phyloP scores from a whole-genome alignment of 2,113 vertebrate genomes.

The Sterrhoptilus dennistouni region DNA sequence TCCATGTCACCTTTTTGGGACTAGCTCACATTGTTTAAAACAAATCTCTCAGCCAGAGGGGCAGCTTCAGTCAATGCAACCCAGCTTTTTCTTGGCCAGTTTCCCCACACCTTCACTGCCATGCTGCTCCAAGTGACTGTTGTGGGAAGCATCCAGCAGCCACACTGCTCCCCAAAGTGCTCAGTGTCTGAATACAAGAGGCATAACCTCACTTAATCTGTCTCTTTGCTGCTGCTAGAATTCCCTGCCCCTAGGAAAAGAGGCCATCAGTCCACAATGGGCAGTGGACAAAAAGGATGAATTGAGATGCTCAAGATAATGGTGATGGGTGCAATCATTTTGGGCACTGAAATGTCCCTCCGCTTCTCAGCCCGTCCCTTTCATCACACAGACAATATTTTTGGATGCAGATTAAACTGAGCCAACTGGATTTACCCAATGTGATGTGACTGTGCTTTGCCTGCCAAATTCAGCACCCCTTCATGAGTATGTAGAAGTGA shows the following conservation, averaged over 20 bases:
- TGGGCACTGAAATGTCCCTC: not conserved
- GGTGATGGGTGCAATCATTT: not conserved
- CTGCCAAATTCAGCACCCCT: constrained; percentile 36
- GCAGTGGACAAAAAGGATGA: not conserved
- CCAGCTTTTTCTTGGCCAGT: not conserved
- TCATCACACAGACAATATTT: constrained; percentile 10
- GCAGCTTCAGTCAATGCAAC: not conserved
- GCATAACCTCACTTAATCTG: not conserved
- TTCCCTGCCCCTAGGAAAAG: not conserved
- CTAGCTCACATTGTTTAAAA: not conserved
- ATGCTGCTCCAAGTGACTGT: not conserved
- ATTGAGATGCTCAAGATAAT: not conserved
- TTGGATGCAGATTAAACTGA: constrained; percentile 36
- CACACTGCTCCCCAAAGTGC: not conserved
- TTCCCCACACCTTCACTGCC: not conserved
- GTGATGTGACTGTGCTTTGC: constrained; percentile 16
- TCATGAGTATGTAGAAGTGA: not conserved
- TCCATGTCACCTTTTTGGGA: not conserved
- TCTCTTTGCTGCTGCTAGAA: not conserved
- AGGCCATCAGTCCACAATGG: not conserved
- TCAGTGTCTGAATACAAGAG: not conserved
- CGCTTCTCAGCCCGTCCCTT: not conserved
- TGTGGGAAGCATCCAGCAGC: not conserved
- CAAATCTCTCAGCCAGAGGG: not conserved
- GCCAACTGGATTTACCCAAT: constrained; percentile 38